Conservation (phyloP, 2,113 vertebrate genomes). For the Colinus virginianus region DNA sequence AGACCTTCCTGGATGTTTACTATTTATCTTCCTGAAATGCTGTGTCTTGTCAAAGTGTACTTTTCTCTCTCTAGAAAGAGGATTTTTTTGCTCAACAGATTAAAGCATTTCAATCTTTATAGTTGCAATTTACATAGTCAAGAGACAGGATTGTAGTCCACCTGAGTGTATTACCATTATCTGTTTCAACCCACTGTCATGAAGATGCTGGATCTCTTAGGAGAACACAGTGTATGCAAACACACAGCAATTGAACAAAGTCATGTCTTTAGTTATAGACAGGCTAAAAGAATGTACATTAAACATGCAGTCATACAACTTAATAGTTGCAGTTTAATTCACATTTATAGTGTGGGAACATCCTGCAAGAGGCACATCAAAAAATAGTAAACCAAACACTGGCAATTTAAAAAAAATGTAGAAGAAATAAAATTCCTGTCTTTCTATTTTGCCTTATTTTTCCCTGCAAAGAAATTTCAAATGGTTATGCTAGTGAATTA, state of each 20-base stretch:
- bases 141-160: not conserved
- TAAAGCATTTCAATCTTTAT: not conserved
- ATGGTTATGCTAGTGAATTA: not conserved
- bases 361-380: not conserved
- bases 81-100: not conserved
- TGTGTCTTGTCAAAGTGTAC: not conserved
- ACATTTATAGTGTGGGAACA: not conserved
- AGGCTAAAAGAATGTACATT: not conserved
- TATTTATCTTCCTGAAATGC: not conserved
- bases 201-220: not conserved
- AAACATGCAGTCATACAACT: not conserved
- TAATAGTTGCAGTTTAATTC: not conserved
- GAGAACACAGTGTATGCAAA: not conserved
- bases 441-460: not conserved
- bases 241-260: not conserved
- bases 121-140: not conserved
- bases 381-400: not conserved
- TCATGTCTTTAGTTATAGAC: not conserved
- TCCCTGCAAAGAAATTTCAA: not conserved
- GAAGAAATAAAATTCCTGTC: not conserved
- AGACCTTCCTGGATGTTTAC: not conserved
- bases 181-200: not conserved
- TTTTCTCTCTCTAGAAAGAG: not conserved
- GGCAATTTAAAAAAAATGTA: not conserved
- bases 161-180: not conserved